These are phyloP conservation scores for Discoglossus pictus DNA, from an alignment of 2,797 vertebrate species.

Conservation along the genomic window DNA sequence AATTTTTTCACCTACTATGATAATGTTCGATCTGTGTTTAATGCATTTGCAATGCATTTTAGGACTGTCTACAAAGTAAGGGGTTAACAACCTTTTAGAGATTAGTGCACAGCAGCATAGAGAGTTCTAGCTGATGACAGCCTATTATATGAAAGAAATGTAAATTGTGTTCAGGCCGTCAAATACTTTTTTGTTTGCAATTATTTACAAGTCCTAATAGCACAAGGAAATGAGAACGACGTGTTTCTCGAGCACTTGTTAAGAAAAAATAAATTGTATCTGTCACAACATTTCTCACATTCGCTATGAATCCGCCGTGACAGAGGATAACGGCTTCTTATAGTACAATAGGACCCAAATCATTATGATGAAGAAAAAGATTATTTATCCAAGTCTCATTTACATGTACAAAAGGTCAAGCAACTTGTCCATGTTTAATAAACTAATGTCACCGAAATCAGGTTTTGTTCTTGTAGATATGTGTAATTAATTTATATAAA, in stretches of 20 bases:
- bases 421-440: constrained; percentile 26
- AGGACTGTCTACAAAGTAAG: no score
- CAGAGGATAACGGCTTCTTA: constrained; percentile 48
- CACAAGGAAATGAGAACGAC: constrained; percentile 44
- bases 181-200: constrained; percentile 49
- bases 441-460: constrained; percentile 18
- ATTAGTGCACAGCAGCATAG: constrained; percentile 16
- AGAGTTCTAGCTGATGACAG: constrained; percentile 30
- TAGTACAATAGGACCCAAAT: constrained; percentile 39
- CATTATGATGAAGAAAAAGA: constrained; percentile 44
- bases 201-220: constrained; percentile 50
- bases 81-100: constrained; percentile 18
- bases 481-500: no score
- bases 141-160: constrained; percentile 42
- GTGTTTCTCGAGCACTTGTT: constrained; percentile 47
- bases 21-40: no score
- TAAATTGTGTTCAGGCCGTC: constrained; percentile 39
- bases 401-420: constrained; percentile 21
- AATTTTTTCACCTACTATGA: no score
- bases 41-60: neutral
- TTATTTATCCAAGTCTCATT: constrained; percentile 34
- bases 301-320: constrained; percentile 39
- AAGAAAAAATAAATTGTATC: constrained; percentile 52
- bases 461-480: no score
- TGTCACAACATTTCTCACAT: constrained; percentile 43